phyloP scores from a whole-genome alignment of 2,797 vertebrate genomes.

The Notoglanidium macrostoma region DNA sequence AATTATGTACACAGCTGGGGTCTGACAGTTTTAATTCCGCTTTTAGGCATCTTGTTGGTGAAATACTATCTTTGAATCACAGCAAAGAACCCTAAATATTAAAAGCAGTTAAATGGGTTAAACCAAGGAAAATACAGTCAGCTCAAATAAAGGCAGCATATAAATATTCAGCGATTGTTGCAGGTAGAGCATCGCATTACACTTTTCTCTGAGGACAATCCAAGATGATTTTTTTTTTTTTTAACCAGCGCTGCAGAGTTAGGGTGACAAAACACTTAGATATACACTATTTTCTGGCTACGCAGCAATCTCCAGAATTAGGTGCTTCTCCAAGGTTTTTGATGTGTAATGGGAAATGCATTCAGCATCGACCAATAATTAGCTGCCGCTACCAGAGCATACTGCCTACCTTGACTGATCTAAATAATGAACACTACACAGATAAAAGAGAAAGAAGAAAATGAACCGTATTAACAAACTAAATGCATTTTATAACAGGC shows the following conservation, averaged over 20 bases:
- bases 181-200: constrained; percentile 29
- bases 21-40: neutral
- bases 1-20: constrained; percentile 21
- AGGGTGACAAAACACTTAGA: constrained; percentile 43
- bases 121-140: constrained; percentile 12
- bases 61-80: neutral
- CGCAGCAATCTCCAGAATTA: constrained; percentile 35
- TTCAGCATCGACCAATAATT: constrained; percentile 41
- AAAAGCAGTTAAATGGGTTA: neutral
- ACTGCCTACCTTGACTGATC: constrained; percentile 24
- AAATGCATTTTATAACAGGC: constrained; percentile 7
- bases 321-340: constrained; percentile 48
- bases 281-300: constrained; percentile 48
- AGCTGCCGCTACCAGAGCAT: constrained; percentile 24
- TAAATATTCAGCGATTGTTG: constrained; percentile 32
- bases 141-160: constrained; percentile 20
- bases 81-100: neutral
- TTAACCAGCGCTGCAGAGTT: constrained; percentile 13
- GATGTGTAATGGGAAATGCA: constrained; percentile 56
- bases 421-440: constrained; percentile 32
- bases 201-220: constrained; percentile 17
- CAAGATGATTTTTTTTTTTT: constrained; percentile 22
- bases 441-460: constrained; percentile 20
- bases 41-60: neutral
- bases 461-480: constrained; percentile 9